Base-by-base conservation (phyloP, 2,113 vertebrate genomes). In the Pseudolaguvia tuberculata region DNA sequence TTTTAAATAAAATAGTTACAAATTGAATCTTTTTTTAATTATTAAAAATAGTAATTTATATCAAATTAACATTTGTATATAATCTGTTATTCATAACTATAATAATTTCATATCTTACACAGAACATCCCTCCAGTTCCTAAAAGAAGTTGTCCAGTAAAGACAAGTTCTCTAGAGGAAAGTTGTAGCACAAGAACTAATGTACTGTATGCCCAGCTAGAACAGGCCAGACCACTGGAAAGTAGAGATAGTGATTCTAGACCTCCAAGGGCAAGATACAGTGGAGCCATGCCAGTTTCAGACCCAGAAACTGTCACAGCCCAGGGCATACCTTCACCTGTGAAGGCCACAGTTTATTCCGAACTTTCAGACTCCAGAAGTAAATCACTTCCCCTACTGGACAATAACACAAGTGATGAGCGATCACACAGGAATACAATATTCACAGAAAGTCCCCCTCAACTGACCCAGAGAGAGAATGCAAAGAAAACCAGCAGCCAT, bases 101-200 rank as follows among this genome's bases (percentile, higher is more conserved):
- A n/a, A 67, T 56, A 66, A 25, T 71, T 62, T 79, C 18, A 65
- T 39, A 0, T 21, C 74, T 72, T 17, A 61, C 76, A 61, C 77
- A 83, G 82, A 83, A 81, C 21, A 84, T 87, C 1, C 90, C 90
- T 1, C 79, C 91, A 21, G 85, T 93, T 7, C 88, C 89, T 1
- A 89, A 78, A 77, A 88, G 85, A 20, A 23, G 23, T 51, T 75
- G 83, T 8, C 68, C 83, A 35, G 17, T 82, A 1, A 83, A 85
- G 1, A 76, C 9, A 17, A 25, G 25, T 53, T 66, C 78, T 8
- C 11, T 65, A 1, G 83, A 79, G 9, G 72, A 82, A 8, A 70
- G 81, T 1, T n/a, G n/a, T 25, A 51, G 57, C 0, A 14, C 65
- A 0, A 70, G 83, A 35, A 79, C 25, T 15, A 72, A 63, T 2